Evolutionary conservation across 1,140 invertebrate species (phyloP).

Genomic region (Leptinotarsa texana): DNA sequence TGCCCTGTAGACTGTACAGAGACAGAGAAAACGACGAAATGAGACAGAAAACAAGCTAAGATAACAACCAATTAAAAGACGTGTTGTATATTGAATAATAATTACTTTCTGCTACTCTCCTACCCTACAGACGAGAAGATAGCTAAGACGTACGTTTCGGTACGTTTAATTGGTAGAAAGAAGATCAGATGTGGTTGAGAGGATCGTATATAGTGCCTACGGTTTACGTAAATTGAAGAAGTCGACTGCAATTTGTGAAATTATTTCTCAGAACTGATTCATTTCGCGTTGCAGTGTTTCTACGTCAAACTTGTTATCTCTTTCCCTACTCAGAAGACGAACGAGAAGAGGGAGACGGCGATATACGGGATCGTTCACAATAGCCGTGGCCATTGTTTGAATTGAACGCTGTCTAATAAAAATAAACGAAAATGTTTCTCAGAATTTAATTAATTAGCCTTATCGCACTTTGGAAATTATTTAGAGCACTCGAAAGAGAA

Average conservation of each 20-base stretch:
- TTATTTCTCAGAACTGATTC: slow-evolving; percentile 48
- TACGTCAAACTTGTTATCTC: slow-evolving; percentile 22
- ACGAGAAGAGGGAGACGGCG: not conserved
- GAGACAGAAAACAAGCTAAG: slow-evolving; percentile 39
- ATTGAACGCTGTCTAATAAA: slow-evolving; percentile 31
- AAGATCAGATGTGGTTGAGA: not conserved
- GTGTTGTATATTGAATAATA: slow-evolving; percentile 53
- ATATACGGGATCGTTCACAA: not conserved
- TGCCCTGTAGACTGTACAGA: slow-evolving; percentile 30
- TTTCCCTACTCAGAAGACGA: not conserved
- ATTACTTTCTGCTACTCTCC: slow-evolving; percentile 46
- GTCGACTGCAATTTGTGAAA: slow-evolving; percentile 53
- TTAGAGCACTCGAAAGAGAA: slow-evolving; percentile 34
- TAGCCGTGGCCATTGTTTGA: slow-evolving; percentile 20
- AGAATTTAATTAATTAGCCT: slow-evolving; percentile 46
- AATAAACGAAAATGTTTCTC: slow-evolving; percentile 39
- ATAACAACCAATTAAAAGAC: slow-evolving; percentile 55
- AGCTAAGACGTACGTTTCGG: not conserved
- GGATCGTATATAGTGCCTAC: not conserved
- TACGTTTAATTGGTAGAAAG: not conserved
- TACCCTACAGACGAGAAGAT: slow-evolving; percentile 8
- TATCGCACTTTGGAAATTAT: slow-evolving; percentile 38
- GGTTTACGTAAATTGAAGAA: slow-evolving; percentile 45
- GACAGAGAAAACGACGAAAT: slow-evolving; percentile 36
- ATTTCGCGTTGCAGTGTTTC: slow-evolving; percentile 1